These are phyloP conservation scores for Macrophya alboannulata DNA, from an alignment of 2,888 invertebrate species.

Conservation along the genomic window DNA sequence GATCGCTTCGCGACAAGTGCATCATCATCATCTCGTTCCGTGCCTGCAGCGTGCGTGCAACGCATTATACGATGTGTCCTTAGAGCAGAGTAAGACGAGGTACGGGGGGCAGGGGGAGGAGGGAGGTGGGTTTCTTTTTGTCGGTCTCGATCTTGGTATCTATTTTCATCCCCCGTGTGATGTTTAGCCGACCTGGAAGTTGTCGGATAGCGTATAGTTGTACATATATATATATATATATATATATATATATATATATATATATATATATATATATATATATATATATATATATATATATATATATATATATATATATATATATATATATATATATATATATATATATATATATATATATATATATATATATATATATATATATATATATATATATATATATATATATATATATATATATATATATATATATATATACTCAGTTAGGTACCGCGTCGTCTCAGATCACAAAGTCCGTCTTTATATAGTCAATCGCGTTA, in stretches of 20 bases:
- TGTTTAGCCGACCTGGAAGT: background rate
- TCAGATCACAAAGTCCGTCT: background rate
- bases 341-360: too few relatives aligned
- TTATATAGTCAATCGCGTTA: background rate
- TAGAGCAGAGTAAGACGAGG: too few relatives aligned
- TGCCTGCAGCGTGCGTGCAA: background rate
- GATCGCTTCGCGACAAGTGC: conserved; percentile 25
- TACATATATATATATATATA: too few relatives aligned
- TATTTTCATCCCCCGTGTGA: conserved; percentile 26
- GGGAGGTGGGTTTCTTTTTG: background rate
- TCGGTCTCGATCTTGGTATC: conserved; percentile 3
- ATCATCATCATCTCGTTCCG: background rate
- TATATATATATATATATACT: background rate
- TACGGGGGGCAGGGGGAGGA: background rate
- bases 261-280: too few relatives aligned
- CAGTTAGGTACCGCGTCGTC: background rate
- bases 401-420: too few relatives aligned
- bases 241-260: too few relatives aligned
- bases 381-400: too few relatives aligned
- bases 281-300: too few relatives aligned
- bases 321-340: too few relatives aligned
- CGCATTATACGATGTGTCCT: too few relatives aligned
- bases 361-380: too few relatives aligned
- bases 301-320: too few relatives aligned
- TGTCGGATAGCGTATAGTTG: background rate